Conservation (phyloP, 2,888 invertebrate genomes). For the Abrostola tripartita region DNA sequence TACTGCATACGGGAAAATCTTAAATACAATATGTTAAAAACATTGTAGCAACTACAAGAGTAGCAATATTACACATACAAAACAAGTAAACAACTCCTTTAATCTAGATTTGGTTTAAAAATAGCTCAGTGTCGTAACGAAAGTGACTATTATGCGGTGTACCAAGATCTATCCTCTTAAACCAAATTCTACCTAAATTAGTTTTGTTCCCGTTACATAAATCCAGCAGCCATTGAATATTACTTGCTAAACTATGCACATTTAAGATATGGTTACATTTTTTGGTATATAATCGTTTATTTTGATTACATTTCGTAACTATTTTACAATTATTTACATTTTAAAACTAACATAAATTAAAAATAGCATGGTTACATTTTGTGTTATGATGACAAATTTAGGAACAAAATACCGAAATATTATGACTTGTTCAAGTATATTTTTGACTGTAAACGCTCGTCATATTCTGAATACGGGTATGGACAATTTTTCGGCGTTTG, state of each 20-base stretch:
- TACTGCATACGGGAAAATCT: too few species aligned
- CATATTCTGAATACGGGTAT: neutral
- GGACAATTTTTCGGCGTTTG: neutral
- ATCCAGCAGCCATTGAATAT: conserved; percentile 18
- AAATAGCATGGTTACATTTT: conserved; percentile 9
- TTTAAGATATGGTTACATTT: conserved; percentile 14
- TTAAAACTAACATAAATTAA: too few species aligned
- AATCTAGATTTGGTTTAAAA: too few species aligned
- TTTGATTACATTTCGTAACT: too few species aligned
- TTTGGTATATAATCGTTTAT: too few species aligned
- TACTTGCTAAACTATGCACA: conserved; percentile 16
- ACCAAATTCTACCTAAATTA: conserved; percentile 11
- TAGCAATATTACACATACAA: too few species aligned
- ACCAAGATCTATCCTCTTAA: neutral
- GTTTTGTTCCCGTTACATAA: conserved; percentile 5
- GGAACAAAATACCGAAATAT: neutral
- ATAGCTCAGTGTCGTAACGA: too few species aligned
- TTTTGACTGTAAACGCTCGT: conserved; percentile 7
- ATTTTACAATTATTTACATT: too few species aligned
- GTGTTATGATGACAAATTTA: conserved; percentile 28
- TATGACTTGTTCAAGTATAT: conserved; percentile 22
- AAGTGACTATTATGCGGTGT: too few species aligned
- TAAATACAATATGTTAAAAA: too few species aligned
- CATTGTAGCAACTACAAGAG: too few species aligned
- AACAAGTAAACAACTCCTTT: too few species aligned